Conservation (phyloP, 92 coral and sea anemone species). For the Blastomussa wellsi region DNA sequence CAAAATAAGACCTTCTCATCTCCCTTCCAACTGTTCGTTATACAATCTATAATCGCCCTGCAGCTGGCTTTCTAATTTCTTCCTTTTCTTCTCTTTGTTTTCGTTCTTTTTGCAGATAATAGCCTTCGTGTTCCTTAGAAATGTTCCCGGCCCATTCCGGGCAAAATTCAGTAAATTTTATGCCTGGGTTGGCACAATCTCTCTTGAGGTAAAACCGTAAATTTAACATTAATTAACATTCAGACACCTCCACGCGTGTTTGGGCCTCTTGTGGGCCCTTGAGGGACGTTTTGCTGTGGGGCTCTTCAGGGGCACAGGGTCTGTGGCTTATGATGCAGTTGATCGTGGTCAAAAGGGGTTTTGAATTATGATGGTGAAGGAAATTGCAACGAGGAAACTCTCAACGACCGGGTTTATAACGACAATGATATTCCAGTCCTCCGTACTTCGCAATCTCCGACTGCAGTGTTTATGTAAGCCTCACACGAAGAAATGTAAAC, state of each 20-base stretch:
- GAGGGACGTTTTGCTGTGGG: neutral
- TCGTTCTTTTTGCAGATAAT: slow-evolving; percentile 63
- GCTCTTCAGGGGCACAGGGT: neutral
- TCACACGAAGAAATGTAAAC: too few relatives aligned
- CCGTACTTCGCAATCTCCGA: too few relatives aligned
- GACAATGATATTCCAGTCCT: too few relatives aligned
- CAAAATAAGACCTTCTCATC: neutral
- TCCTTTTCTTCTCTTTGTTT: neutral
- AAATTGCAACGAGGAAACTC: too few relatives aligned
- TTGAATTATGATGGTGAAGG: too few relatives aligned
- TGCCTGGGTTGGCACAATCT: slow-evolving; percentile 88
- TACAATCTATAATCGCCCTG: too few relatives aligned
- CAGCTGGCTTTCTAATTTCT: neutral
- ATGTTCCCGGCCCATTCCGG: slow-evolving; percentile 79
- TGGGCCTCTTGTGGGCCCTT: too few relatives aligned
- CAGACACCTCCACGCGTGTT: neutral
- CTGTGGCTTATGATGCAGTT: too few relatives aligned
- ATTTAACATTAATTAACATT: neutral
- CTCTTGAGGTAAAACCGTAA: slow-evolving; percentile 79
- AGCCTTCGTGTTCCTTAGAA: slow-evolving; percentile 84
- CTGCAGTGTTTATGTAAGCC: too few relatives aligned
- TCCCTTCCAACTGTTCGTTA: neutral
- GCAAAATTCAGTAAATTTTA: slow-evolving; percentile 82
- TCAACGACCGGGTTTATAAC: neutral
- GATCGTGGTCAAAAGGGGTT: too few relatives aligned